Evolutionary conservation across 2,797 vertebrate genomes (phyloP), one percentile per base, ranked within the genome.

Genomic region (Liparis tanakae): DNA sequence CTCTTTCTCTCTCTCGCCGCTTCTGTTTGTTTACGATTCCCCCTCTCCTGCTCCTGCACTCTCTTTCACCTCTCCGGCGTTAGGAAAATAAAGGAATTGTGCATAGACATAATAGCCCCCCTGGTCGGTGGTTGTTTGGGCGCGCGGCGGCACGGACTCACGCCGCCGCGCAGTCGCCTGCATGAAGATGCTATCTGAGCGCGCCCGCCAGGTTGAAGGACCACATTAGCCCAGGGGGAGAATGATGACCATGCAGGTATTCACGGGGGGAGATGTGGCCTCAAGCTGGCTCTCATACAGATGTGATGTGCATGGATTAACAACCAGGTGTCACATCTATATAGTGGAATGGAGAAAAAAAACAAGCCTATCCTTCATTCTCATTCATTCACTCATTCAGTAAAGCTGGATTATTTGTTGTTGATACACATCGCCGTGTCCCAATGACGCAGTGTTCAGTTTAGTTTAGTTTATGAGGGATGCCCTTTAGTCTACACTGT

Each of bases 151-250:
- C 82, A 70, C 59, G 48, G 73, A 59, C 70, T 88, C 78, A 67
- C 62, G 67, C 81, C 84, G 81, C 85, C 87, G 82, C 80, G 84
- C 72, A 64, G 71, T 86, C 70, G 66, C 93, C 93, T 80, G 88
- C 91, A 91, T 93, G 33, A 85, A 91, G 88, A 92, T 92, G 72
- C 57, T 90, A 93, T 94, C 46, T 58, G 74, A 85, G 83, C 79
- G 74, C 84, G 46, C 56, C 76, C 75, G 70, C 60, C 62, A 55
- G 30, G 71, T 56, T 85, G 59, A 81, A 72, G 83, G 81, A 83
- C 55, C 67, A 59, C 83, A 72, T 79, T 60, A 79, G 72, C 54
- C 54, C 64, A 67, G 64, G 51, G 79, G 85, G 84, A 83, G 76
- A 90, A 83, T 79, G 79, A 82, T 89, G 83, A 85, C 79, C 79